Percentiles rank a stretch among this genome's conserved stretches.
These are phyloP conservation scores for Megastigmus dorsalis DNA, from an alignment of 2,888 invertebrate species.

Conservation along the genomic window DNA sequence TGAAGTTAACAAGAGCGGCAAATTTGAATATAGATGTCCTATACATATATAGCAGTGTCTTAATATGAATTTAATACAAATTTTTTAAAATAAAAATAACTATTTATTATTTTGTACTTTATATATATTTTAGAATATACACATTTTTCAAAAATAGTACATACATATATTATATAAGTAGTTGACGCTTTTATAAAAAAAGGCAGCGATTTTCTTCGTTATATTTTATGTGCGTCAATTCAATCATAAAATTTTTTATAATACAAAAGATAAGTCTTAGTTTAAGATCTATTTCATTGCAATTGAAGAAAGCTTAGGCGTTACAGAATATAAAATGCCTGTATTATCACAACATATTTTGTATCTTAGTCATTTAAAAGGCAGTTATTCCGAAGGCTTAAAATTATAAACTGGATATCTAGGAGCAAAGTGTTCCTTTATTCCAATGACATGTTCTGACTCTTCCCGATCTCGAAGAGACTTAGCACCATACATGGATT, in stretches of 20 bases:
- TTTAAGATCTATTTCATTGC: constrained; percentile 33
- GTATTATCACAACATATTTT: constrained; percentile 51
- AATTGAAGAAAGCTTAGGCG: constrained; percentile 36
- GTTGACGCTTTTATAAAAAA: constrained; percentile 31
- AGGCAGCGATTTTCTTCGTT: background rate
- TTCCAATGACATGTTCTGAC: constrained; percentile 75
- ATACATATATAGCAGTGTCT: too few relatives aligned
- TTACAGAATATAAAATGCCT: constrained; percentile 34
- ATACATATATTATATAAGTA: constrained; percentile 31
- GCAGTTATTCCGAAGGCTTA: constrained; percentile 31
- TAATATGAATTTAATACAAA: too few relatives aligned
- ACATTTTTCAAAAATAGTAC: constrained; percentile 39
- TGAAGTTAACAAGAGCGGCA: background rate
- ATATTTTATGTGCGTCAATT: constrained; percentile 29
- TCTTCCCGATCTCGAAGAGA: constrained; percentile 81
- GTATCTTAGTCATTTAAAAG: constrained; percentile 21
- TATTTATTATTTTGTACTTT: constrained; percentile 34
- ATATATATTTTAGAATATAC: constrained; percentile 38
- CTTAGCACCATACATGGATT: constrained; percentile 78
- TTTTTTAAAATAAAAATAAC: too few relatives aligned
- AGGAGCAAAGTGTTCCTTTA: constrained; percentile 67
- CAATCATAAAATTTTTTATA: constrained; percentile 32
- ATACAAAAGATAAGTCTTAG: constrained; percentile 45
- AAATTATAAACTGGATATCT: constrained; percentile 72
- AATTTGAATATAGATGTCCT: background rate